Evolutionary conservation across 2,888 invertebrate genomes (phyloP), one percentile per base, ranked within the genome.

Genomic region (Nesidiocoris tenuis): DNA sequence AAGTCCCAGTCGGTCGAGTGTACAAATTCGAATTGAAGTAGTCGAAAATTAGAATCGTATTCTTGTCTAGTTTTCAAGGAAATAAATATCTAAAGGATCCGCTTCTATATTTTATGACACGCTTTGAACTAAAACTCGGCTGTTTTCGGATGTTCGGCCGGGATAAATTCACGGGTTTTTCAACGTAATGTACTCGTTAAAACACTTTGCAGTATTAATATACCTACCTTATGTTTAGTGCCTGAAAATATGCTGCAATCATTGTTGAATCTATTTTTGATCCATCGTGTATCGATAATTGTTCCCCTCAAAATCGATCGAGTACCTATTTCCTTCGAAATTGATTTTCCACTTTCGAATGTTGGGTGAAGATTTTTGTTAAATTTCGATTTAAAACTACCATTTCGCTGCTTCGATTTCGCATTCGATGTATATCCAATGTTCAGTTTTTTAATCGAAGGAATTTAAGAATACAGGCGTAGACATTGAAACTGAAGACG

Each of bases 401-500:
- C n/a, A n/a, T n/a, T n/a, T n/a, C n/a, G n/a, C n/a, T n/a, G n/a
- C n/a, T n/a, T n/a, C n/a, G n/a, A n/a, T n/a, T n/a, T n/a, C n/a
- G n/a, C n/a, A n/a, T n/a, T n/a, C n/a, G n/a, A n/a, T n/a, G n/a
- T n/a, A n/a, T n/a, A n/a, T n/a, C n/a, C n/a, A n/a, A n/a, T n/a
- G n/a, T n/a, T n/a, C n/a, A n/a, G n/a, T n/a, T n/a, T n/a, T n/a
- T n/a, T n/a, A n/a, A n/a, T n/a, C n/a, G 25, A 70, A 70, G 59
- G 21, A 19, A 63, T 22, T 54, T 55, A 57, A 19, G 24, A 70
- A 70, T 59, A 19, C n/a, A 22, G 61, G 61, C 18, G 61, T 2
- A 18, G 19, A 21, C 21, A 21, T 61, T 61, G 22, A 63, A 74
- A 64, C 59, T 17, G 64, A 74, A 39, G 23, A 63, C 39, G 59